Evolutionary conservation across 2,888 invertebrate genomes (phyloP).

Genomic region (Eilema griseolum): DNA sequence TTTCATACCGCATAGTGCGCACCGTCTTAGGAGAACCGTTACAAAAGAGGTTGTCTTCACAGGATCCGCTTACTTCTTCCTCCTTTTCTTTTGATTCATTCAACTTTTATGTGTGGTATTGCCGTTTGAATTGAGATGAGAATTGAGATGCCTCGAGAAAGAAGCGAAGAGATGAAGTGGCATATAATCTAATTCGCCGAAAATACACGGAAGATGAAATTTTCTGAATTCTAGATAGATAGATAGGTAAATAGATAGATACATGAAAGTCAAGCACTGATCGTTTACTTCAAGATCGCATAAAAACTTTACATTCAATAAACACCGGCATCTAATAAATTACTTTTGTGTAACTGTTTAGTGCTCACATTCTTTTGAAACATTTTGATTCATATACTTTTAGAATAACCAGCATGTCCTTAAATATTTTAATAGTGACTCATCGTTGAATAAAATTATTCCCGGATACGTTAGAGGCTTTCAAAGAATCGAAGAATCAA

Average conservation of each 20-base stretch:
- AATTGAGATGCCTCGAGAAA: too few relatives aligned
- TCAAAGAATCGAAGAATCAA: too few relatives aligned
- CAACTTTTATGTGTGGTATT: too few relatives aligned
- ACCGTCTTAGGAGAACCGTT: too few relatives aligned
- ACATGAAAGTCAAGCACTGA: not conserved
- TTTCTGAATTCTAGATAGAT: constrained; percentile 8
- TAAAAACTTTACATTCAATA: constrained; percentile 35
- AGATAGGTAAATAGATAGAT: not conserved
- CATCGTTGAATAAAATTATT: not conserved
- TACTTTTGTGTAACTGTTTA: constrained; percentile 21
- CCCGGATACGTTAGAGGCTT: too few relatives aligned
- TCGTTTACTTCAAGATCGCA: constrained; percentile 31
- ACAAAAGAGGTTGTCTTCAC: too few relatives aligned
- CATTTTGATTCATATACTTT: constrained; percentile 12
- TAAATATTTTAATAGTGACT: not conserved
- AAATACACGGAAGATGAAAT: not conserved
- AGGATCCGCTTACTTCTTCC: too few relatives aligned
- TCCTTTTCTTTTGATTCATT: too few relatives aligned
- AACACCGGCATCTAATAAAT: constrained; percentile 30
- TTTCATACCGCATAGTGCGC: too few relatives aligned
- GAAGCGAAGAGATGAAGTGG: too few relatives aligned
- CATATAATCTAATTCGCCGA: too few relatives aligned
- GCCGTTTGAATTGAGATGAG: too few relatives aligned
- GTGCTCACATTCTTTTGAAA: constrained; percentile 22
- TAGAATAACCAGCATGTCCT: not conserved